Evolutionary conservation across 2,888 invertebrate genomes (phyloP), one percentile per base, ranked within the genome.

Genomic region (Synergus laeviventris): DNA sequence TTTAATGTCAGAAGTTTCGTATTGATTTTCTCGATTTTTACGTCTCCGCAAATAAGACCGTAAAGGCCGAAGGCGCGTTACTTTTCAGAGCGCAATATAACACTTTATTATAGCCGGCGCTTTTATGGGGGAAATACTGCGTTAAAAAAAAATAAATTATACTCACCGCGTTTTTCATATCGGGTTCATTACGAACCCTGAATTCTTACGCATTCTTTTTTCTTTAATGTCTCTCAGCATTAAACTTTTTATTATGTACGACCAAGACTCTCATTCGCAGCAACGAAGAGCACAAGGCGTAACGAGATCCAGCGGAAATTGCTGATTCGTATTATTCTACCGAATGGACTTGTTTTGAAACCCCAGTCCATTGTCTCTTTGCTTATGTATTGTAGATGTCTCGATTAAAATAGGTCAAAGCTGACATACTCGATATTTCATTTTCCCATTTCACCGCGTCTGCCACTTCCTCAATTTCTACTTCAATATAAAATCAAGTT

Each of bases 11-110:
- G 89, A 88, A 89, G 89, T 90, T 89, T 87, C 84, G 88, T 90
- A 90, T 90, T 90, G 90, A 90, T 90, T 90, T 90, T 90, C 90
- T 86, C 87, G 86, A 90, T 90, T 90, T 90, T 90, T 89, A 90
- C 87, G 89, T 89, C 89, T 90, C 90, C 89, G 88, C 90, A 89
- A 89, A 89, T 89, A 89, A 89, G 90, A 89, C 87, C 87, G 87
- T 89, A 89, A 89, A 89, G 86, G 84, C 86, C 85, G 84, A 82
- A 84, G 85, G 84, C 87, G 87, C 89, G 89, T 90, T 90, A 89
- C 89, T 90, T 90, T 89, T 90, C 87, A 88, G 88, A 86, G 85
- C 84, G 89, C 88, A 89, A 88, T 90, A 90, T 89, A 89, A 89
- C 88, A 87, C 87, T 90, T 89, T 90, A 90, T 89, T 89, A 89